Evolutionary conservation across 2,113 vertebrate genomes (phyloP), one percentile per base, ranked within the genome.

Genomic region (Dolichallabes microphthalmus): DNA sequence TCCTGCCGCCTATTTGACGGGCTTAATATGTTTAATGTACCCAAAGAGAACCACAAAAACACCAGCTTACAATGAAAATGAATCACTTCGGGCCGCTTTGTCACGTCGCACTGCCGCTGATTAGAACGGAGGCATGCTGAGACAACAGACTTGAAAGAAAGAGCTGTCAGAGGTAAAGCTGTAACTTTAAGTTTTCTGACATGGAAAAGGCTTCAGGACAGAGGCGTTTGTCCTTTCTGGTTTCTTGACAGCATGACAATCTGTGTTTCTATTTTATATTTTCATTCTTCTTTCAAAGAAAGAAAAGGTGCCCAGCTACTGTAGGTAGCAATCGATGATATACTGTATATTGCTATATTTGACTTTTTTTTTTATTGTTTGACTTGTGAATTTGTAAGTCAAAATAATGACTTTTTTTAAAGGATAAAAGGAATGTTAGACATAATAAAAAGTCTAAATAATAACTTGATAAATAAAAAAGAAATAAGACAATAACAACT

Each of bases 121-220:
- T 74, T 52, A n/a, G 39, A 76, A 76, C 50, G 13, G 50, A 53
- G 50, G 17, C 73, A 52, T 52, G 27, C 25, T 53, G 73, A 52
- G 50, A 55, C 14, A 75, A 75, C 73, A 77, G 52, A 20, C 52
- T 57, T 55, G 25, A 77, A 77, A 57, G 50, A 57, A 30, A 77
- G 4, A 77, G 75, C 75, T 76, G 73, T 53, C 73, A 30, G 73
- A 76, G 73, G 50, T 76, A 77, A 57, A 77, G 53, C 53, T 32
- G 52, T 30, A 77, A 57, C 7, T 77, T 53, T 53, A 27, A 9
- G 50, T 53, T 77, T 77, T 57, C 17, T 57, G 52, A 57, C 52
- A 77, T 57, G 53, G 27, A 17, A 77, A 76, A 77, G 52, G n/a
- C 73, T 53, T 76, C 73, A 76, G 73, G 73, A 76, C 73, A 53